phyloP scores from a whole-genome alignment of 2,113 vertebrate genomes.

The Motacilla alba region DNA sequence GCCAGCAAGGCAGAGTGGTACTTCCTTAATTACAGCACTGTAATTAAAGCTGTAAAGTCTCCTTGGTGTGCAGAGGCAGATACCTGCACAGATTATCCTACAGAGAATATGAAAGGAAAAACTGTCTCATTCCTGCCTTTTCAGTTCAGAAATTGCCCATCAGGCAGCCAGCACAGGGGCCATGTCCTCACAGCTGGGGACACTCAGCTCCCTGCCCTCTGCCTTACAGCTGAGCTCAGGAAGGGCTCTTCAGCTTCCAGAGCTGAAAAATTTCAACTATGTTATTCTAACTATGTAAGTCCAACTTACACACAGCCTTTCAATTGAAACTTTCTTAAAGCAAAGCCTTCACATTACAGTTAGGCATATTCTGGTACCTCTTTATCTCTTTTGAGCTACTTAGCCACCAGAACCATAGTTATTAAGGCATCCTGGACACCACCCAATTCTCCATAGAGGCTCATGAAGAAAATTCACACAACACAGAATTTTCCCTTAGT shows the following conservation, averaged over 20 bases:
- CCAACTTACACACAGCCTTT: background rate
- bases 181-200: background rate
- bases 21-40: slow-evolving; percentile 1
- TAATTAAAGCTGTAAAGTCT: slow-evolving; percentile 36
- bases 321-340: background rate
- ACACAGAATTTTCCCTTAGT: background rate
- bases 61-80: background rate
- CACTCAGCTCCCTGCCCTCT: background rate
- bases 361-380: background rate
- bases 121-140: background rate
- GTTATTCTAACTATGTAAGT: too few relatives aligned
- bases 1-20: background rate
- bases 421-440: background rate
- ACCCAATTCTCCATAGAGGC: background rate
- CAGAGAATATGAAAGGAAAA: background rate
- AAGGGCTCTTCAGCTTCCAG: background rate
- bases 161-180: background rate
- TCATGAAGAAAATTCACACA: background rate
- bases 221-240: background rate
- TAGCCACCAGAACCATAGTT: background rate
- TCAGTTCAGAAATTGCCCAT: background rate
- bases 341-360: background rate
- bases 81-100: background rate
- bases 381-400: background rate
- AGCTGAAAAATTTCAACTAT: background rate